Percentiles rank a stretch among this genome's conserved stretches.
phyloP scores from a whole-genome alignment of 2,888 invertebrate genomes.

The Hydropsyche betteni region DNA sequence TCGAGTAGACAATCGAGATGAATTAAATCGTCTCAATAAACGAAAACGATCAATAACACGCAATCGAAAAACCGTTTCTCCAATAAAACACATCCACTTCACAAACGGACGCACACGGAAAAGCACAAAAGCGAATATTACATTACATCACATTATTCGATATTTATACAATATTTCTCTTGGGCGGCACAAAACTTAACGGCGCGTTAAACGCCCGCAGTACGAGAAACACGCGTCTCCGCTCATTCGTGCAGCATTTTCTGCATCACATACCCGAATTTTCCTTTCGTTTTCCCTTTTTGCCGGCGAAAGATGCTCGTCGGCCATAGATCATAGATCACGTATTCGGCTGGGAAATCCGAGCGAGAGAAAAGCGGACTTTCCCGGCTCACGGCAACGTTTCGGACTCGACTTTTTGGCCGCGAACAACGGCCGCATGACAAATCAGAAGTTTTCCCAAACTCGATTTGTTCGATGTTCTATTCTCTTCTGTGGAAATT shows the following conservation, averaged over 20 bases:
- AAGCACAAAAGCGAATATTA: too few species aligned
- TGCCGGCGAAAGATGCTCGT: too few species aligned
- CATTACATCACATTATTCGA: too few species aligned
- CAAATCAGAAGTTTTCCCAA: too few species aligned
- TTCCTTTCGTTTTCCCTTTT: constrained; percentile 11
- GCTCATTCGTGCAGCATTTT: constrained; percentile 36
- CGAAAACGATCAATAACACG: too few species aligned
- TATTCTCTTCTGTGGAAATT: too few species aligned
- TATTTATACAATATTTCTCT: constrained; percentile 13
- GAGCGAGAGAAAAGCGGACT: neutral
- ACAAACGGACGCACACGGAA: too few species aligned
- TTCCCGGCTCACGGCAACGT: neutral
- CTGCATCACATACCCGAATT: constrained; percentile 41
- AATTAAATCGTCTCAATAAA: too few species aligned
- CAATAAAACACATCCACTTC: too few species aligned
- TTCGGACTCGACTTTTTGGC: constrained; percentile 8
- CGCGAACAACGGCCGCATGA: neutral
- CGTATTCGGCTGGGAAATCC: constrained; percentile 8
- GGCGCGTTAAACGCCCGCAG: constrained; percentile 45
- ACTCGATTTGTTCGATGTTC: too few species aligned
- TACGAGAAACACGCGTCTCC: constrained; percentile 29
- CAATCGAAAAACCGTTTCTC: too few species aligned
- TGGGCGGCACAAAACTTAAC: constrained; percentile 37
- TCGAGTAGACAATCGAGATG: too few species aligned
- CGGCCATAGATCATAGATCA: constrained; percentile 1